phyloP scores from a whole-genome alignment of 2,797 vertebrate genomes.

The Coluber constrictor region DNA sequence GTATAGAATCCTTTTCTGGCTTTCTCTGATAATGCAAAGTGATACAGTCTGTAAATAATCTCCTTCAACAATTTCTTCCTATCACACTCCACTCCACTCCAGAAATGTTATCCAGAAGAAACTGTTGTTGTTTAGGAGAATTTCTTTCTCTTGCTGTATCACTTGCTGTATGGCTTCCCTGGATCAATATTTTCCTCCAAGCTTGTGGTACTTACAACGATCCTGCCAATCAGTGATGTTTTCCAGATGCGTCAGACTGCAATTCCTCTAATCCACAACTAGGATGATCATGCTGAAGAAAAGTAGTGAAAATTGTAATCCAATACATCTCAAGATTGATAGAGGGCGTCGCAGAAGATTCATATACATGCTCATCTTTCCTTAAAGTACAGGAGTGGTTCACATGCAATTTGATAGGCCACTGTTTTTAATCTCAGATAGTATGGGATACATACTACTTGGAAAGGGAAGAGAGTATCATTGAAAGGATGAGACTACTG shows the following conservation, averaged over 20 bases:
- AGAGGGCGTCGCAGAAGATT: not conserved
- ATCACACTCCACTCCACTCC: too few species aligned
- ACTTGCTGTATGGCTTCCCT: not conserved
- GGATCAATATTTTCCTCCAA: not conserved
- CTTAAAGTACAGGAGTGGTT: not conserved
- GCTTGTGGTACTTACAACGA: not conserved
- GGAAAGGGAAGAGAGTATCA: not conserved
- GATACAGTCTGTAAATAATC: not conserved
- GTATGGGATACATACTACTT: not conserved
- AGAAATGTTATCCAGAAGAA: not conserved
- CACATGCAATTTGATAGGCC: not conserved
- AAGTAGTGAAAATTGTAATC: not conserved
- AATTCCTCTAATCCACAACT: not conserved
- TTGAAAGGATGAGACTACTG: not conserved
- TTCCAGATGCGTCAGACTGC: not conserved
- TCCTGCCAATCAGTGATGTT: not conserved
- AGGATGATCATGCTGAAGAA: not conserved
- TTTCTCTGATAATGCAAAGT: not conserved
- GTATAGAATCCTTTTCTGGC: not conserved
- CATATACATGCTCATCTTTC: not conserved
- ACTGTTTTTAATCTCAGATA: not conserved
- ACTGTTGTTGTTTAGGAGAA: not conserved
- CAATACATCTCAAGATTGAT: not conserved
- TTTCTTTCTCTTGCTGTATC: not conserved
- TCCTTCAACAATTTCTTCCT: not conserved